Evolutionary conservation across 2,888 invertebrate genomes (phyloP).

Genomic region (Caenorhabditis sp.): DNA sequence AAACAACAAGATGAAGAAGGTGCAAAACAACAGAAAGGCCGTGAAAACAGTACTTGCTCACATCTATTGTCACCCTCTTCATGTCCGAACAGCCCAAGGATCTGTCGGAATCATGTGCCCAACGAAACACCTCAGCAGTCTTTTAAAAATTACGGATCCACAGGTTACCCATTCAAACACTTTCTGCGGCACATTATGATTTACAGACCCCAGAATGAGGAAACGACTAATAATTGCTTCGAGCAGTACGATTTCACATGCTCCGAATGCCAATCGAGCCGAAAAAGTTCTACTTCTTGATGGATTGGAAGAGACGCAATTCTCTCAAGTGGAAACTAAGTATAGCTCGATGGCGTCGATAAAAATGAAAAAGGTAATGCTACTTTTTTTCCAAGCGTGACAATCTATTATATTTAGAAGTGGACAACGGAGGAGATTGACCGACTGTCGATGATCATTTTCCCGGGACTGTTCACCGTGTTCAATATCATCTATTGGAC

Average conservation of each 20-base stretch:
- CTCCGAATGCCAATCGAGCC: slow-evolving; percentile 43
- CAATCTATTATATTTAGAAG: slow-evolving; percentile 9
- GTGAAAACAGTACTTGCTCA: slow-evolving; percentile 46
- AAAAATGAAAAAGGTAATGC: slow-evolving; percentile 45
- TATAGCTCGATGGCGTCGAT: slow-evolving; percentile 43
- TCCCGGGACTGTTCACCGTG: slow-evolving; percentile 71
- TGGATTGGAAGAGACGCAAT: slow-evolving; percentile 59
- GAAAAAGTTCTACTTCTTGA: slow-evolving; percentile 66
- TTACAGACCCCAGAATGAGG: slow-evolving; percentile 62
- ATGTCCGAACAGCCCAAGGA: slow-evolving; percentile 62
- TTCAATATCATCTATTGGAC: slow-evolving; percentile 78
- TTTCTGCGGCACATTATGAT: neutral
- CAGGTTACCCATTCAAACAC: slow-evolving; percentile 36
- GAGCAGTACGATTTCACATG: slow-evolving; percentile 42
- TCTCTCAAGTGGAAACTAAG: slow-evolving; percentile 59
- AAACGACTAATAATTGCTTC: slow-evolving; percentile 58
- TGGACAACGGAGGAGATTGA: slow-evolving; percentile 73
- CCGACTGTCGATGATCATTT: slow-evolving; percentile 67
- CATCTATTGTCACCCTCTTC: slow-evolving; percentile 52
- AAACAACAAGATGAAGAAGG: slow-evolving; percentile 40
- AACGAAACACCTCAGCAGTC: slow-evolving; percentile 62
- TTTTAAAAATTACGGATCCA: slow-evolving; percentile 64
- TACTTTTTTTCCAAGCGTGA: neutral
- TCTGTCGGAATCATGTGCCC: slow-evolving; percentile 67
- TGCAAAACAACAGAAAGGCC: slow-evolving; percentile 33